Base-by-base conservation (phyloP, 2,113 vertebrate species). In the Chamaetylas fuelleborni region DNA sequence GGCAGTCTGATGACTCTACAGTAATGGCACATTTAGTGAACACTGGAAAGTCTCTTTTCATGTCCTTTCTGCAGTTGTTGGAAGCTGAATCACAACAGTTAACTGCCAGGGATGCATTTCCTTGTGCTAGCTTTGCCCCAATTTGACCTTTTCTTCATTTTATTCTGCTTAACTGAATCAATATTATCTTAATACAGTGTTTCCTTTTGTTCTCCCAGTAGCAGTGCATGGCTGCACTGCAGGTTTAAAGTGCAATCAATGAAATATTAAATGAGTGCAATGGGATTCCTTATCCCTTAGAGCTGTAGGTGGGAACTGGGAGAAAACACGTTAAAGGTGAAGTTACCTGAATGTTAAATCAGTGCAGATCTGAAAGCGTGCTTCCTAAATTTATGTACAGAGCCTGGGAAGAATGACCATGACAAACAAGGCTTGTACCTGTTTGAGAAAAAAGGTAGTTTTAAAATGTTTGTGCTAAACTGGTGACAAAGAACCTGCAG, bases 81-180 rank as follows among this genome's bases (percentile, higher is more conserved):
- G 58, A 66, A 78, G 40, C 40, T 73, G 51, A 88, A 65, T 90
- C 90, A 86, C 58, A 86, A 14, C 43, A 83, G 34, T 58, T 54
- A 60, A 47, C 43, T 85, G 23, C 31, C 18, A 77, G 13, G 11
- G 23, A 79, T 43, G 17, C 40, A 81, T 74, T 71, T 76, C 14
- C 36, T 65, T 24, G 51, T 36, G 40, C 85, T 10, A 51, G 14
- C 34, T 72, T 92, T 94, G 40, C 45, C 48, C 86, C 50, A 64
- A 0, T 70, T 43, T 70, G 47, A 61, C 62, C 56, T 71, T 62
- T 93, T 78, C 60, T 50, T 53, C 23, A 67, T 83, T 93, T 93
- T 90, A 56, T 71, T 71, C 67, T 92, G n/a, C 47, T 80, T 81
- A 94, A 90, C 72, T 76, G 24, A 93, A 77, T 95, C 88, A 88